Percentiles rank a stretch among this genome's conserved stretches.
Conservation (phyloP, 2,113 vertebrate species). For the Callionymus lyra region DNA sequence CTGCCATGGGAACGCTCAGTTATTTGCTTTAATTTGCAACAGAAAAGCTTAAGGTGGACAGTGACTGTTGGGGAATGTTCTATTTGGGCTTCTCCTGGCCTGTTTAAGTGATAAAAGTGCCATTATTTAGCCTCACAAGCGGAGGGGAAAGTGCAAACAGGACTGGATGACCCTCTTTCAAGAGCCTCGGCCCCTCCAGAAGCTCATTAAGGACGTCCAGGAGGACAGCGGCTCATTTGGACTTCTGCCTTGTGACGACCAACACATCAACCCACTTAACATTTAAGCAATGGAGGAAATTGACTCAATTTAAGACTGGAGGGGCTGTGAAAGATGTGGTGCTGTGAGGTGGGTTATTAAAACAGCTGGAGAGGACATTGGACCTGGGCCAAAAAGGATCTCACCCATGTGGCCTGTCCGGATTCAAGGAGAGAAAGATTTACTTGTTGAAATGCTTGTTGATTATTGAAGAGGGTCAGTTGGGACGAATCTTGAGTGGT, state of each 20-base stretch:
- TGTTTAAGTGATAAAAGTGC: slow-evolving; percentile 90
- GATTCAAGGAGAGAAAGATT: slow-evolving; percentile 54
- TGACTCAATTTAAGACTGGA: slow-evolving; percentile 33
- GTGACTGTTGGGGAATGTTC: slow-evolving; percentile 85
- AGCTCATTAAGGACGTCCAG: slow-evolving; percentile 79
- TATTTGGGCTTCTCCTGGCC: slow-evolving; percentile 74
- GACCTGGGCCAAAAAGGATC: slow-evolving; percentile 79
- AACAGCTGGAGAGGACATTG: slow-evolving; percentile 73
- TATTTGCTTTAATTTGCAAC: slow-evolving; percentile 78
- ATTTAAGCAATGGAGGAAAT: slow-evolving; percentile 28
- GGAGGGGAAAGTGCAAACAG: slow-evolving; percentile 86
- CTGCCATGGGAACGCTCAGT: slow-evolving; percentile 64
- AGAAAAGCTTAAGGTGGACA: slow-evolving; percentile 77
- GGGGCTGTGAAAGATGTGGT: slow-evolving; percentile 51
- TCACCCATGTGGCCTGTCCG: slow-evolving; percentile 58
- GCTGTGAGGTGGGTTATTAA: slow-evolving; percentile 67
- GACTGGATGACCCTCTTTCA: slow-evolving; percentile 73
- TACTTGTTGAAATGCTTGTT: slow-evolving; percentile 26
- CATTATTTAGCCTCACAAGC: slow-evolving; percentile 81
- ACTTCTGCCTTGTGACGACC: slow-evolving; percentile 31
- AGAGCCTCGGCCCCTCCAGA: slow-evolving; percentile 74
- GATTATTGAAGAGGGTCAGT: slow-evolving; percentile 30
- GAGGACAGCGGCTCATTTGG: slow-evolving; percentile 68
- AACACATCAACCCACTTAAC: slow-evolving; percentile 33
- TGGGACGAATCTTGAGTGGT: neutral